Conservation (phyloP, 2,113 vertebrate species). For the Trachemys scripta region DNA sequence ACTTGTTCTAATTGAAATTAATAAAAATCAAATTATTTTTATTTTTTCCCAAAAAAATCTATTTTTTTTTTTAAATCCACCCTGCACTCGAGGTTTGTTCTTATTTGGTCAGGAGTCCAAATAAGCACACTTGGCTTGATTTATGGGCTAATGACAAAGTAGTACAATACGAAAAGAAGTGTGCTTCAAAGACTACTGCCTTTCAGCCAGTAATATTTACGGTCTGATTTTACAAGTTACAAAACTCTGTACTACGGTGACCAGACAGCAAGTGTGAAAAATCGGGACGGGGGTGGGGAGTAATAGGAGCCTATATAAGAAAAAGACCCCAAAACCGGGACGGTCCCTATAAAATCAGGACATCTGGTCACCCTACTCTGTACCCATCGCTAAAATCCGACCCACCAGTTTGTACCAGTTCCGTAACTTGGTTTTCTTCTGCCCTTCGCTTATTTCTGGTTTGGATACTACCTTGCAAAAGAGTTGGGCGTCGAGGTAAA, state of each 20-base stretch:
- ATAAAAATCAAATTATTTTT: background rate
- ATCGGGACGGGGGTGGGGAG: too few relatives aligned
- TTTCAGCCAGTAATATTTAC: background rate
- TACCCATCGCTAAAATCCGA: background rate
- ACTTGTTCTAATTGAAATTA: background rate
- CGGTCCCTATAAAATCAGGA: too few relatives aligned
- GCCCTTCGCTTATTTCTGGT: background rate
- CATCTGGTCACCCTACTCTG: background rate
- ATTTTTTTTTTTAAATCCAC: background rate
- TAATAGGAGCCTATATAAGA: too few relatives aligned
- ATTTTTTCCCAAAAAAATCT: too few relatives aligned
- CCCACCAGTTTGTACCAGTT: background rate
- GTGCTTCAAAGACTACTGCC: background rate
- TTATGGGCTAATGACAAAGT: background rate
- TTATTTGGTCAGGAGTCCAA: background rate
- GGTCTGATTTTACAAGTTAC: background rate
- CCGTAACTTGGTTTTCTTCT: background rate
- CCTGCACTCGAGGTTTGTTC: background rate
- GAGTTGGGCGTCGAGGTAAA: background rate
- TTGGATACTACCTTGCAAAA: background rate
- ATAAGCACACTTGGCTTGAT: background rate
- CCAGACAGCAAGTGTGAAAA: too few relatives aligned
- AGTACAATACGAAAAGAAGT: background rate
- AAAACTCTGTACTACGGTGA: background rate
- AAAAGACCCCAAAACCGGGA: too few relatives aligned